Evolutionary conservation across 1,140 invertebrate genomes (phyloP).

Genomic region (Eubasilissa regina): DNA sequence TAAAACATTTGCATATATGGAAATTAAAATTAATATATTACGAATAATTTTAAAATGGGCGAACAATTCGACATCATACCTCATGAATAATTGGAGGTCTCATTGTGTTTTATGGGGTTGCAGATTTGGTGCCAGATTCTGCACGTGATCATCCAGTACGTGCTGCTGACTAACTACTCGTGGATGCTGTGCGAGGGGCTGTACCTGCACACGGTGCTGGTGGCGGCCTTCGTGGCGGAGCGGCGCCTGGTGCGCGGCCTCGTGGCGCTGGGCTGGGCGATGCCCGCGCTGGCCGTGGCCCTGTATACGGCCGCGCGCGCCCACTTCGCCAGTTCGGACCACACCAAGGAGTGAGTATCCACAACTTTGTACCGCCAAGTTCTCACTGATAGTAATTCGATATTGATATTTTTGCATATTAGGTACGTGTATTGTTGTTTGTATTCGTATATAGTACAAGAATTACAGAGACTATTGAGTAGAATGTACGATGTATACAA

Average conservation of each 20-base stretch:
- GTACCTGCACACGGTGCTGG: slow-evolving; percentile 93
- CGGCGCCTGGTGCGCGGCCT: slow-evolving; percentile 87
- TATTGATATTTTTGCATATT: too few species aligned
- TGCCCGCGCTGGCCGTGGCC: slow-evolving; percentile 80
- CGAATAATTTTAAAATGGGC: too few species aligned
- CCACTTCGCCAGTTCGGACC: slow-evolving; percentile 66
- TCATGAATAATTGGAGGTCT: too few species aligned
- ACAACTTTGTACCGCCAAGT: too few species aligned
- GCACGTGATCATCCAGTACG: slow-evolving; percentile 90
- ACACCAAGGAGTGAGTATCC: slow-evolving; percentile 32
- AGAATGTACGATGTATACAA: too few species aligned
- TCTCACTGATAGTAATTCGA: too few species aligned
- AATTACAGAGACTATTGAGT: too few species aligned
- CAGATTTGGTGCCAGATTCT: slow-evolving; percentile 87
- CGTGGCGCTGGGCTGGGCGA: slow-evolving; percentile 88
- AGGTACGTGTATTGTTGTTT: too few species aligned
- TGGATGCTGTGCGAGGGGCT: slow-evolving; percentile 97
- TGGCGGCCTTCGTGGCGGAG: slow-evolving; percentile 92
- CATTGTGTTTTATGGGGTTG: slow-evolving; percentile 45
- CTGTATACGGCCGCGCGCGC: slow-evolving; percentile 78
- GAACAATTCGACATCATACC: too few species aligned
- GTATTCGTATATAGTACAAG: too few species aligned
- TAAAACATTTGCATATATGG: too few species aligned
- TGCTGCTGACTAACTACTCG: slow-evolving; percentile 92
- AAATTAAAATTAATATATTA: too few species aligned